phyloP scores from a whole-genome alignment of 2,113 vertebrate genomes.

The Gasterosteus nipponicus region DNA sequence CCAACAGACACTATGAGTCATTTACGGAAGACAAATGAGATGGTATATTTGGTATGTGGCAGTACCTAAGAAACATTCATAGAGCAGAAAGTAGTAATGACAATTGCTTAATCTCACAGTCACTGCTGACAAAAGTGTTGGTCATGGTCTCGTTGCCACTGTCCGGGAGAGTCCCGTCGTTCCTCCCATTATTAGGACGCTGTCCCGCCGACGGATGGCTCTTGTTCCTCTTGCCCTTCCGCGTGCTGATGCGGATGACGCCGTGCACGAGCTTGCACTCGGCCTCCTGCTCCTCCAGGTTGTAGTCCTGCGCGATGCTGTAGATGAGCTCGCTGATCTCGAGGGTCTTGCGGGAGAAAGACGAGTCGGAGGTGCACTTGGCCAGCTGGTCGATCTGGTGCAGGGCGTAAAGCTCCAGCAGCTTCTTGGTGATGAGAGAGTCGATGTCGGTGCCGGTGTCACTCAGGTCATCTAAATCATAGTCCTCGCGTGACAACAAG shows the following conservation, averaged over 20 bases:
- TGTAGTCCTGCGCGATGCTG: slow-evolving; percentile 97
- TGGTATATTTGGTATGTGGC: slow-evolving; percentile 33
- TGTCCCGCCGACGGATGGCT: slow-evolving; percentile 66
- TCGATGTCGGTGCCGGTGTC: slow-evolving; percentile 93
- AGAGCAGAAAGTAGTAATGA: background rate
- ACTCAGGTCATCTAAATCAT: slow-evolving; percentile 88
- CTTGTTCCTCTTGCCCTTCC: slow-evolving; percentile 83
- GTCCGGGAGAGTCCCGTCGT: slow-evolving; percentile 85
- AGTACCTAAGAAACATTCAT: background rate
- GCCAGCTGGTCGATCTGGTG: slow-evolving; percentile 99
- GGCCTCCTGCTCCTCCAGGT: slow-evolving; percentile 95
- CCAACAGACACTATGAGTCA: slow-evolving; percentile 63
- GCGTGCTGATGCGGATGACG: slow-evolving; percentile 97
- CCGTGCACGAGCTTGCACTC: slow-evolving; percentile 95
- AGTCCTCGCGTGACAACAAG: slow-evolving; percentile 84
- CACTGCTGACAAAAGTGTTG: slow-evolving; percentile 87
- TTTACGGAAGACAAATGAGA: slow-evolving; percentile 29
- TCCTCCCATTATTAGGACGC: slow-evolving; percentile 75
- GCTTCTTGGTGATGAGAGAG: slow-evolving; percentile 94
- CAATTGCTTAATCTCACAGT: slow-evolving; percentile 77
- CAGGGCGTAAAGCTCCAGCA: slow-evolving; percentile 95
- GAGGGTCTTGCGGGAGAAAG: slow-evolving; percentile 96
- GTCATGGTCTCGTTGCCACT: slow-evolving; percentile 95
- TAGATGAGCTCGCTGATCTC: slow-evolving; percentile 98
- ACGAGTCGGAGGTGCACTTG: slow-evolving; percentile 96